phyloP scores from a whole-genome alignment of 1,140 invertebrate species.

The Drosophila repletoides region DNA sequence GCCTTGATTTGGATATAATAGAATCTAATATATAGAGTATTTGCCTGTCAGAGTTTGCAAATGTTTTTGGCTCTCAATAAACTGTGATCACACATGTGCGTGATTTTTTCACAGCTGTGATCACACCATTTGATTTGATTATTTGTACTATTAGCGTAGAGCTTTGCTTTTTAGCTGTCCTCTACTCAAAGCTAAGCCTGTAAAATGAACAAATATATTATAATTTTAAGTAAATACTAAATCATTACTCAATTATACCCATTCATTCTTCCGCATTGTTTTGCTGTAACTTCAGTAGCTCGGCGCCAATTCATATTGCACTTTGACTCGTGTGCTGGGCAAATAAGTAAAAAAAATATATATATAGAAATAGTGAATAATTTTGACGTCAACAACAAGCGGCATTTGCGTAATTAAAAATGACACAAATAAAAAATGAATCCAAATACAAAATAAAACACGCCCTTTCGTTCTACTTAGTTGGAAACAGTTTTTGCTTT shows the following conservation, averaged over 20 bases:
- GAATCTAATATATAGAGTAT: no score
- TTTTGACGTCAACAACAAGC: slow-evolving; percentile 33
- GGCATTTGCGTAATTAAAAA: slow-evolving; percentile 27
- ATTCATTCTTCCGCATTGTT: slow-evolving; percentile 13
- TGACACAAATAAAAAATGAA: slow-evolving; percentile 2
- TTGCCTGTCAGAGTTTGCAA: no score
- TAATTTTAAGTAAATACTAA: background rate
- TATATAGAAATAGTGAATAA: slow-evolving; percentile 2
- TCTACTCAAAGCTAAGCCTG: no score
- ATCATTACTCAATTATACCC: no score
- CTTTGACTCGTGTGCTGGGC: slow-evolving; percentile 12
- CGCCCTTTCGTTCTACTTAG: no score
- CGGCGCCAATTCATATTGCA: background rate
- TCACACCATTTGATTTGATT: no score
- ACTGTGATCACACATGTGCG: no score
- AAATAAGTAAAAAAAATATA: slow-evolving; percentile 4
- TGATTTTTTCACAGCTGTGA: no score
- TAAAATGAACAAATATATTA: background rate
- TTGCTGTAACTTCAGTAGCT: background rate
- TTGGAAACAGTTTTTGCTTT: background rate
- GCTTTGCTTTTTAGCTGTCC: no score
- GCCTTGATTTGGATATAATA: no score
- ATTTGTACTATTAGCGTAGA: no score
- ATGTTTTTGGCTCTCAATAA: no score
- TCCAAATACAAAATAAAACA: background rate